A percentile compares a stretch with the other conserved stretches of the same genome.
These are phyloP conservation scores for Apodemus speciosus DNA, from an alignment of 2,113 vertebrate genomes.

Conservation along the genomic window DNA sequence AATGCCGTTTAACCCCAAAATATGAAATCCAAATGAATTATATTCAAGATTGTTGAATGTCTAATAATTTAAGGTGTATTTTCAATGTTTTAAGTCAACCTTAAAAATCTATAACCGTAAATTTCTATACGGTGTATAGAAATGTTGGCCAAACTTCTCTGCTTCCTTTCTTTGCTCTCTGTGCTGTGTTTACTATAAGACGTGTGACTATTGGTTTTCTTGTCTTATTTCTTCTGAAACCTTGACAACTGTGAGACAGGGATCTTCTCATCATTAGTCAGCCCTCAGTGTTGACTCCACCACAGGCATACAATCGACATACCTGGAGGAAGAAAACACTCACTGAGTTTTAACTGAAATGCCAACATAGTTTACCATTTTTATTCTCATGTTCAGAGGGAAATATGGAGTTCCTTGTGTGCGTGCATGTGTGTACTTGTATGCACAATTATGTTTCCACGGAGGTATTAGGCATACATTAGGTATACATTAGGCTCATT, in stretches of 20 bases:
- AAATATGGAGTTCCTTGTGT: conserved; percentile 3
- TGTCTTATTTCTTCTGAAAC: background rate
- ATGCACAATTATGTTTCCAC: background rate
- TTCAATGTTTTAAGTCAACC: conserved; percentile 22
- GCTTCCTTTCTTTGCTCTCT: background rate
- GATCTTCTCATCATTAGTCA: background rate
- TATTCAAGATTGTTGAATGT: background rate
- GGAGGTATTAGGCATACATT: too few relatives aligned
- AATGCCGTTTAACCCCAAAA: background rate
- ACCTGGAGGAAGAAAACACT: conserved; percentile 19
- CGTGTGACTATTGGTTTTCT: background rate
- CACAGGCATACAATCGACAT: background rate
- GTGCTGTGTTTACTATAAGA: background rate
- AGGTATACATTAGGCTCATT: too few relatives aligned
- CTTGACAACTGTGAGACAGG: background rate
- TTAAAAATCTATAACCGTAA: conserved; percentile 7
- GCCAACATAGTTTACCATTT: conserved; percentile 5
- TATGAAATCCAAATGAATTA: conserved; percentile 21
- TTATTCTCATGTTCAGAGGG: background rate
- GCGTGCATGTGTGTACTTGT: background rate
- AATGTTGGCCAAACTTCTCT: background rate
- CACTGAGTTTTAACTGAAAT: conserved; percentile 56
- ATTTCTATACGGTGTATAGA: conserved; percentile 8
- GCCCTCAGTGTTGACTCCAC: background rate
- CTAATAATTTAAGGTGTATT: conserved; percentile 25